Conservation (phyloP, 37 sponge, comb jelly and placozoan genomes). For the Trichoplax adhaerens region DNA sequence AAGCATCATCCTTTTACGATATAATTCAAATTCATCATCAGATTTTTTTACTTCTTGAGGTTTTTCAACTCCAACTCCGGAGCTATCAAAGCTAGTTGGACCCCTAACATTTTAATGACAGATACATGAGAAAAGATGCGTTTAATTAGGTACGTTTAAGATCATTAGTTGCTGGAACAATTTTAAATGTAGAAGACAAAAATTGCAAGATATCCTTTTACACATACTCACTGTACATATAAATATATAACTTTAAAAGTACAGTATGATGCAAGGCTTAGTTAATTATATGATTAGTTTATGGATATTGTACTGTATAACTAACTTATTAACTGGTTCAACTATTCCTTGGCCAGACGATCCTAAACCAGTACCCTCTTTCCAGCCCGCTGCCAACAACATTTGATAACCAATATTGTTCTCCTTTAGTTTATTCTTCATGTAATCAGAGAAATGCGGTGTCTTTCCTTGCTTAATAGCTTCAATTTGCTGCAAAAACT, state of each 20-base stretch:
- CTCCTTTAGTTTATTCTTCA: conserved; percentile 48
- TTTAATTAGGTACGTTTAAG: no score
- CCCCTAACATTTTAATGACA: conserved; percentile 28
- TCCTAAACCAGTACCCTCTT: conserved; percentile 82
- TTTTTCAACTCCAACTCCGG: conserved; percentile 67
- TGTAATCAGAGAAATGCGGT: conserved; percentile 58
- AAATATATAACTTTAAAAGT: no score
- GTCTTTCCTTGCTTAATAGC: conserved; percentile 36
- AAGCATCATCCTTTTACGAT: conserved; percentile 97
- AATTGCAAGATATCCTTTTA: no score
- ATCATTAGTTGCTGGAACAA: no score
- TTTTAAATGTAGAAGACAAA: no score
- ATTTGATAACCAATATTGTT: conserved; percentile 86
- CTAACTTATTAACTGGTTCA: conserved; percentile 82
- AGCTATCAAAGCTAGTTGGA: conserved; percentile 44
- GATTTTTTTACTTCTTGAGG: conserved; percentile 44
- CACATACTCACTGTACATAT: no score
- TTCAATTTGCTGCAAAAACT: conserved; percentile 54
- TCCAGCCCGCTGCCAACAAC: conserved; percentile 95
- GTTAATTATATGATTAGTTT: no score
- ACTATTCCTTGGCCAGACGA: conserved; percentile 58
- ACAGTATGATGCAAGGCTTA: no score
- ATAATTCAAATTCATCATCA: conserved; percentile 78
- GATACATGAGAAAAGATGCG: not conserved
- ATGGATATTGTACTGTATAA: not conserved